Conservation (phyloP, 2,113 vertebrate species). For the Silurus meridionalis region DNA sequence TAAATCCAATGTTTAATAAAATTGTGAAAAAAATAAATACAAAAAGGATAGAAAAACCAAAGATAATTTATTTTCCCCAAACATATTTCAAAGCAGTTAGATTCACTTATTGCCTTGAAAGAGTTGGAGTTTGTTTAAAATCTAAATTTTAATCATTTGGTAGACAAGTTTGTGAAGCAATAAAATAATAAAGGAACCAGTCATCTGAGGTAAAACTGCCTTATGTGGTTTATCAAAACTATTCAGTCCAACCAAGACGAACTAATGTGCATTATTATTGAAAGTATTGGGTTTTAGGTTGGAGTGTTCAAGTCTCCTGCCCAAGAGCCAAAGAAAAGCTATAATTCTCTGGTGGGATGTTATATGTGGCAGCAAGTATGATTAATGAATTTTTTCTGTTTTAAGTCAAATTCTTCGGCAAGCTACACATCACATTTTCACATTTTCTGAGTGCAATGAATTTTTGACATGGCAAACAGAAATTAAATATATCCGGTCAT, state of each 20-base stretch:
- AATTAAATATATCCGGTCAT: background rate
- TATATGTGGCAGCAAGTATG: background rate
- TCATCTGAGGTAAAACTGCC: background rate
- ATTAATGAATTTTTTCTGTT: background rate
- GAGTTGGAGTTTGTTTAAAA: background rate
- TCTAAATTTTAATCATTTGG: background rate
- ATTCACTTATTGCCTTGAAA: background rate
- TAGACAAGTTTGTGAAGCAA: background rate
- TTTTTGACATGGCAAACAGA: background rate
- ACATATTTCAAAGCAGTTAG: too few species aligned
- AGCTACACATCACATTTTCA: background rate
- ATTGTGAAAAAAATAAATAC: background rate
- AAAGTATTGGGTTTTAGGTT: background rate
- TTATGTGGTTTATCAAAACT: background rate
- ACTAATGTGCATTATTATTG: background rate
- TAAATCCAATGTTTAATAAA: background rate
- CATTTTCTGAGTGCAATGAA: background rate
- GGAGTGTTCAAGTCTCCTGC: background rate
- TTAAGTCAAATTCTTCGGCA: background rate
- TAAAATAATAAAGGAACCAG: background rate
- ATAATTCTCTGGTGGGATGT: background rate
- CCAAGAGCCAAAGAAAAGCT: background rate
- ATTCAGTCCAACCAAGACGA: too few species aligned
- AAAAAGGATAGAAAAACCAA: background rate
- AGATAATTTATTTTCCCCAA: background rate